Base-by-base conservation (phyloP, 2,888 invertebrate genomes). In the Sphinx pinastri region DNA sequence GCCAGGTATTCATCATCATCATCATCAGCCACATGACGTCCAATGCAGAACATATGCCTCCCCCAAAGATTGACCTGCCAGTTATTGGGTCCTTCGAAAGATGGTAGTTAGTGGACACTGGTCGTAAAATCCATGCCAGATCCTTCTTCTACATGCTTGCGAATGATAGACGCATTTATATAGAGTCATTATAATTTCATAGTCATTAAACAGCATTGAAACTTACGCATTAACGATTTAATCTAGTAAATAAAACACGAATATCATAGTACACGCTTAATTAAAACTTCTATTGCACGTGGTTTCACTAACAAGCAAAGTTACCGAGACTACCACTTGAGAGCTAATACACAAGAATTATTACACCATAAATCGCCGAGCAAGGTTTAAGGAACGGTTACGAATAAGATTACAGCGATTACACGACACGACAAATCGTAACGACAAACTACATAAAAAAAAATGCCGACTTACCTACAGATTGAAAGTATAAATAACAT, bases 341-440 rank as follows among this genome's bases (percentile, higher is more conserved):
- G 72, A 75, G 74, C 74, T 75, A 73, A 72, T 75, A 73, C 68
- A 57, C 54, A 52, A 73, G 75, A 76, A 70, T 72, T 75, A 77
- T 77, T 75, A 70, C 72, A 70, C 70, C 73, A 76, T 77, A 77
- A 77, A 77, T 76, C 70, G 72, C 16, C 47, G 63, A 11, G 25
- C 47, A 12, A 49, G 63, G 47, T 63, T 55, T 55, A 55, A 55
- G 2, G 55, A 1, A 19, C 19, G 11, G 11, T 55, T 55, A 19
- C 11, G 55, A 54, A 55, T 55, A 19, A 19, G 19, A 19, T 19
- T 10, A 54, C 16, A 54, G 16, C 16, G 8, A 6, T 4, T 38
- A 38, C 1, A 38, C 8, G 38, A 38, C 5, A 5, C 16, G 11
- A 55, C 1, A 19, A 54, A 54, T 54, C 55, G 55, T 11, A 11